Evolutionary conservation across 1,140 invertebrate genomes (phyloP).

Genomic region (Plectus sambesii): DNA sequence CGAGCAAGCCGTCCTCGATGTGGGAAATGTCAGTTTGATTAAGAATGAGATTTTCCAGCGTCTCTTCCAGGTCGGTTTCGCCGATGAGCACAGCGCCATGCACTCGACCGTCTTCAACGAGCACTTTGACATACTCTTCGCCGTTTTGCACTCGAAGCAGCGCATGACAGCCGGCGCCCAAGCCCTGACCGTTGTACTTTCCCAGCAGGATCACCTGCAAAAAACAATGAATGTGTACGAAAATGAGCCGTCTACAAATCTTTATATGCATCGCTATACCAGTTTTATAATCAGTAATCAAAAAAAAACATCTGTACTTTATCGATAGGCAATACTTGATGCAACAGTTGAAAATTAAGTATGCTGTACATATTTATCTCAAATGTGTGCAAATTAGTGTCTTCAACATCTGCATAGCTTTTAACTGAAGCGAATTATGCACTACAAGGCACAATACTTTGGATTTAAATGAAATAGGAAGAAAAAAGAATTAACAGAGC

Average conservation of each 20-base stretch:
- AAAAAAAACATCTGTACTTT: no score
- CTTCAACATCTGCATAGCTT: no score
- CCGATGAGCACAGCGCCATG: constrained; percentile 89
- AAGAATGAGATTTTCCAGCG: constrained; percentile 91
- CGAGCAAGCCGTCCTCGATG: constrained; percentile 66
- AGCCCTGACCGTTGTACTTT: constrained; percentile 14
- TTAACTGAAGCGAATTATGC: no score
- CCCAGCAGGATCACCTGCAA: constrained; percentile 34
- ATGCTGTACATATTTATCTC: no score
- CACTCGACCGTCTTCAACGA: constrained; percentile 69
- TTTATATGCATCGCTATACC: no score
- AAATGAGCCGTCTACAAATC: constrained; percentile 1
- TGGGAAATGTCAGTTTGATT: constrained; percentile 77
- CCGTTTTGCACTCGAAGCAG: constrained; percentile 18
- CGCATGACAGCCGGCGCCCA: constrained; percentile 21
- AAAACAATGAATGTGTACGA: constrained; percentile 5
- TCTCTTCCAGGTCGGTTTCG: constrained; percentile 92
- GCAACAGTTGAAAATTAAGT: no score
- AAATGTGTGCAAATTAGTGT: no score
- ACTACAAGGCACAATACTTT: no score
- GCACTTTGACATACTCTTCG: constrained; percentile 60
- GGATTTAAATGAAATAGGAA: no score
- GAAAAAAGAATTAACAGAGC: no score
- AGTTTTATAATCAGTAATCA: no score
- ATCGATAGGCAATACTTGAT: no score